Evolutionary conservation across 2,113 vertebrate genomes (phyloP).

Genomic region (Rhipidura dahli): DNA sequence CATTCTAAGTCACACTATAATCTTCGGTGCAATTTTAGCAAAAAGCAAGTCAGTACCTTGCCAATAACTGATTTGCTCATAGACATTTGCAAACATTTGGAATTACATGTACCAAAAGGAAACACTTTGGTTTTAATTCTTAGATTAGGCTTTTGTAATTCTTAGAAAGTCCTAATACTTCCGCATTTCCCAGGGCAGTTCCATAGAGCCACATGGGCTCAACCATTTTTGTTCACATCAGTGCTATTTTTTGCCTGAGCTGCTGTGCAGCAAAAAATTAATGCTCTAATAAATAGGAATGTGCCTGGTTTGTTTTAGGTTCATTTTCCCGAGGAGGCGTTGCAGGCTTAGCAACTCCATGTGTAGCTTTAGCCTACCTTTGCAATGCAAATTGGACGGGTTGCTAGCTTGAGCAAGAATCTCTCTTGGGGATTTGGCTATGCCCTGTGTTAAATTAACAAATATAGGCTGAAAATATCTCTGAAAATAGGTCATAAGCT

Average conservation of each 20-base stretch:
- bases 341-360: not conserved
- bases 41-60: not conserved
- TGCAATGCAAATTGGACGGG: not conserved
- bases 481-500: not conserved
- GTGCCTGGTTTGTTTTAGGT: not conserved
- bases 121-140: not conserved
- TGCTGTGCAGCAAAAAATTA: not conserved
- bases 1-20: not conserved
- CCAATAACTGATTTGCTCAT: not conserved
- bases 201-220: not conserved
- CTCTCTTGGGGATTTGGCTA: not conserved
- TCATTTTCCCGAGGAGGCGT: not conserved
- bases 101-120: not conserved
- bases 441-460: not conserved
- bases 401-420: not conserved
- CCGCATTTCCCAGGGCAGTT: not conserved
- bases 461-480: not conserved
- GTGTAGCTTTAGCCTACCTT: not conserved
- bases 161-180: not conserved
- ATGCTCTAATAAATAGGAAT: not conserved
- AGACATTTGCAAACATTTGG: not conserved
- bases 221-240: not conserved
- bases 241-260: not conserved
- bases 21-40: not conserved
- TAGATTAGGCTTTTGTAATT: not conserved